phyloP scores from a whole-genome alignment of 2,797 vertebrate species.

The Botia almorhae region DNA sequence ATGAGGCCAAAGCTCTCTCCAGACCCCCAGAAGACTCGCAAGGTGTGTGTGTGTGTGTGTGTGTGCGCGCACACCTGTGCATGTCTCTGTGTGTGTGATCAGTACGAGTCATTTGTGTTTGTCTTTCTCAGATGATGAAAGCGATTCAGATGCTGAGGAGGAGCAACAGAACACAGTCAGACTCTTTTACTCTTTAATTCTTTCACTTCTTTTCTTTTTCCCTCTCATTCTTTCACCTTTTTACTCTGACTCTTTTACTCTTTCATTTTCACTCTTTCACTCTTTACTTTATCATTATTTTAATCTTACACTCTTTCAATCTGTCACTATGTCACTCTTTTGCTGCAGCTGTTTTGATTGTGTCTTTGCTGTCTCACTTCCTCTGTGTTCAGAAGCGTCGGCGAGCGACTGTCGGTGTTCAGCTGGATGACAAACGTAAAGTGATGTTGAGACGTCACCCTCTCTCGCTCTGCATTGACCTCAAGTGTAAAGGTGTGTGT shows the following conservation, averaged over 20 bases:
- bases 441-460: conserved; percentile 97
- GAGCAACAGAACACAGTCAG: conserved; percentile 97
- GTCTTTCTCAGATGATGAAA: conserved; percentile 88
- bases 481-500: conserved; percentile 90
- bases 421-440: conserved; percentile 94
- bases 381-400: conserved; percentile 85
- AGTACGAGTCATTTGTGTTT: neutral
- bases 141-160: conserved; percentile 95
- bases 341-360: neutral
- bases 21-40: conserved; percentile 97
- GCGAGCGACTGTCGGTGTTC: conserved; percentile 89
- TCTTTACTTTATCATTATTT: neutral
- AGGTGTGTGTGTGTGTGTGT: conserved; percentile 74
- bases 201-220: neutral
- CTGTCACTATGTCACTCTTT: neutral
- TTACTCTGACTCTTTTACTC: too few relatives aligned
- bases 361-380: neutral
- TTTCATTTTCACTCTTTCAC: neutral
- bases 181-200: neutral
- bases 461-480: conserved; percentile 86
- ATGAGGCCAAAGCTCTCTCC: conserved; percentile 95
- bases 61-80: neutral
- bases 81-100: neutral
- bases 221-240: neutral
- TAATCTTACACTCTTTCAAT: neutral